Base-by-base conservation (phyloP, 2,888 invertebrate genomes). In the Crossocerus cetratus region DNA sequence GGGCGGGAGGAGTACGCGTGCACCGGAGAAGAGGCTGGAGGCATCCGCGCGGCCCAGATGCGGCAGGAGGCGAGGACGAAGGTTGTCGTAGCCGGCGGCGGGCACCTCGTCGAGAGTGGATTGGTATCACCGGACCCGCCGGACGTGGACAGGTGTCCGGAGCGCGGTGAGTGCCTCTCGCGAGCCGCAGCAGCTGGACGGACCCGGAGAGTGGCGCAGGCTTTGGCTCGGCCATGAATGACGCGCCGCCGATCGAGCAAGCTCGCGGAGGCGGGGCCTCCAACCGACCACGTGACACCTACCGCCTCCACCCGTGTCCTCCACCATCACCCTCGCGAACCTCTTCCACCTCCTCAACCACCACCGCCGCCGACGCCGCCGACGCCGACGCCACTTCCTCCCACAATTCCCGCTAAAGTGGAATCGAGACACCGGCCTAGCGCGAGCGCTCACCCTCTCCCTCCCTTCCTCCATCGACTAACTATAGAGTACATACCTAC, bases 201-300 rank as follows among this genome's bases (percentile, higher is more conserved):
- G 82, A 82, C 76, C 83, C 80, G 84, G 80, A 83, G 78, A 82
- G 79, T 82, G 82, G 84, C 86, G 86, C 85, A 85, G 86, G 85
- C 87, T 87, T 87, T 86, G 86, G 86, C 85, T 87, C 88, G 87
- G 88, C 87, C 88, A 90, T 89, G 88, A 90, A 89, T 89, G 90
- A 89, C 85, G 85, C 83, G 78, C 72, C 82, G 82, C 77, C 78
- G 83, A 79, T 81, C 85, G 78, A 78, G 81, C 83, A 70, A 78
- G 86, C 82, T 87, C 91, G 92, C 93, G 93, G 92, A 92, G 84
- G 89, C 91, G 86, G 87, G 83, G 89, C 82, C 81, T 82, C 76
- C 81, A 77, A 79, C 76, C 84, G 83, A 68, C 86, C 87, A 85
- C 86, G 87, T 87, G 87, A 86, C 82, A 77, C 77, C 81, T 82